Evolutionary conservation across 2,113 vertebrate species (phyloP).

Genomic region (Seriola quinqueradiata): DNA sequence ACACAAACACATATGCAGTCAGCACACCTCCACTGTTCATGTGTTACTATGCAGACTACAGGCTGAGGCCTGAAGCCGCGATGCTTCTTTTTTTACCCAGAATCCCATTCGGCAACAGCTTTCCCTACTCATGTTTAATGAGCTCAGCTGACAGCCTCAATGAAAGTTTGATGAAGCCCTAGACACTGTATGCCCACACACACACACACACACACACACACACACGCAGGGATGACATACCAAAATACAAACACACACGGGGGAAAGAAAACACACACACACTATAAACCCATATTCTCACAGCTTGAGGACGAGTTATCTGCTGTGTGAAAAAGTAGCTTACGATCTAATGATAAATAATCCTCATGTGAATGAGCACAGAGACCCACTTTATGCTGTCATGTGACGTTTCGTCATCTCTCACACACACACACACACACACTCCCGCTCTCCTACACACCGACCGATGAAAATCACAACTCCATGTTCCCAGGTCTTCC

Average conservation of each 20-base stretch:
- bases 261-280: constrained; percentile 7
- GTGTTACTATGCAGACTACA: constrained; percentile 42
- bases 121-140: constrained; percentile 68
- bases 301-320: constrained; percentile 28
- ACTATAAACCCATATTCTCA: neutral
- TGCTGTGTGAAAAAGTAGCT: constrained; percentile 24
- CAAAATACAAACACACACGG: constrained; percentile 26
- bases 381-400: constrained; percentile 35
- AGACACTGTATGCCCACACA: constrained; percentile 33
- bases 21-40: neutral
- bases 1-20: neutral
- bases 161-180: constrained; percentile 73
- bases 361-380: constrained; percentile 52
- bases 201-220: constrained; percentile 2
- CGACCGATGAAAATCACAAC: neutral
- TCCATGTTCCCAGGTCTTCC: constrained; percentile 43
- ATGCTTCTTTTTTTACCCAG: constrained; percentile 49
- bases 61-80: neutral
- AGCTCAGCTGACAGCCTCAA: constrained; percentile 57
- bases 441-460: neutral
- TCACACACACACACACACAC: neutral
- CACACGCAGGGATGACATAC: constrained; percentile 16
- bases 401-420: constrained; percentile 41
- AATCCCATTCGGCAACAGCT: constrained; percentile 41
- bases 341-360: constrained; percentile 45